A percentile compares a stretch with the other conserved stretches of the same genome.
These are phyloP conservation scores for Leuciscus waleckii DNA, from an alignment of 2,797 vertebrate genomes.

Conservation along the genomic window DNA sequence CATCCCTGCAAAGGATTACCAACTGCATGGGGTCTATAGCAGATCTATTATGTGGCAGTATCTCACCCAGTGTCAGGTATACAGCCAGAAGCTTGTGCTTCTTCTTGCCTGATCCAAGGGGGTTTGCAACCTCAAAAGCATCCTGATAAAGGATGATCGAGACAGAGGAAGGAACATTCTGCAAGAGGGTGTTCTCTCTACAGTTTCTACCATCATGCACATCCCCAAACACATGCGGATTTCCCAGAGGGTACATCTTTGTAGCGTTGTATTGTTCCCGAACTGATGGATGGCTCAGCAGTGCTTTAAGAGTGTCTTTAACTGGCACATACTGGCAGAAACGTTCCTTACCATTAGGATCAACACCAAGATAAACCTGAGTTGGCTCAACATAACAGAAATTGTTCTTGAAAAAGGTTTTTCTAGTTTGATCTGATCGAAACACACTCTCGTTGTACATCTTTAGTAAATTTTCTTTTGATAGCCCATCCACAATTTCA, in stretches of 20 bases:
- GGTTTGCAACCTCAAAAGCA: not conserved
- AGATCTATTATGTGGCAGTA: not conserved
- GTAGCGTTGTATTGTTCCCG: not conserved
- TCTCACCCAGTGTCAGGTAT: not conserved
- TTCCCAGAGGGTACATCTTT: not conserved
- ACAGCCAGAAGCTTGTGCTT: not conserved
- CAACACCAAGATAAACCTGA: not conserved
- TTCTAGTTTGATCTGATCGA: not conserved
- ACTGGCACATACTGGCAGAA: slow-evolving; percentile 6
- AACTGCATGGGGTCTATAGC: not conserved
- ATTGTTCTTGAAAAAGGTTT: not conserved
- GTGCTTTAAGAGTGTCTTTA: not conserved
- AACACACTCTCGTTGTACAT: not conserved
- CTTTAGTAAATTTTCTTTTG: slow-evolving; percentile 1
- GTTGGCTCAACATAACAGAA: not conserved
- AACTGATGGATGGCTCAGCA: not conserved
- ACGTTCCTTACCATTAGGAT: not conserved
- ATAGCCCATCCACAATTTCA: not conserved
- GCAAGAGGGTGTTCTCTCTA: not conserved
- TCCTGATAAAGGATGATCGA: not conserved
- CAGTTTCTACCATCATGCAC: not conserved
- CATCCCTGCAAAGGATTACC: not conserved
- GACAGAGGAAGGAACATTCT: not conserved
- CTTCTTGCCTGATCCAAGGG: not conserved
- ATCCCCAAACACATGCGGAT: not conserved